phyloP scores from a whole-genome alignment of 2,797 vertebrate genomes.

The Brotula barbata region DNA sequence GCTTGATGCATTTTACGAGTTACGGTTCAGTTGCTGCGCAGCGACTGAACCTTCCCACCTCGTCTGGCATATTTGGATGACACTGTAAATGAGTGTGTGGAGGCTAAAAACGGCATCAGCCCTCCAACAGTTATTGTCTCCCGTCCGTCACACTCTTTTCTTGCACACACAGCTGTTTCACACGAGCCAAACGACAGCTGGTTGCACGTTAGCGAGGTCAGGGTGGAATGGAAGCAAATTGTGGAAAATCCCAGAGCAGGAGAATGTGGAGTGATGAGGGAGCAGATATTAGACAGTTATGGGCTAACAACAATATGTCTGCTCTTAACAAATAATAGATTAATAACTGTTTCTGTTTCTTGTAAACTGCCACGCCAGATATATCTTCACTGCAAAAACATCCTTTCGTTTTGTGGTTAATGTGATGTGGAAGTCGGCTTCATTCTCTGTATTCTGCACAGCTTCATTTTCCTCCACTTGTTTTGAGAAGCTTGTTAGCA shows the following conservation, averaged over 20 bases:
- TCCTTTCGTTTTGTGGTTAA: too few species aligned
- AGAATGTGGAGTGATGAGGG: slow-evolving; percentile 34
- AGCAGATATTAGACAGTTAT: slow-evolving; percentile 1
- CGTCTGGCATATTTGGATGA: slow-evolving; percentile 62
- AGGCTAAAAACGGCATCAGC: slow-evolving; percentile 57
- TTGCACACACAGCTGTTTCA: slow-evolving; percentile 63
- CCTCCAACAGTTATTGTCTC: slow-evolving; percentile 57
- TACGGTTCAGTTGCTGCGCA: slow-evolving; percentile 62
- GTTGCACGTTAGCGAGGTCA: slow-evolving; percentile 41
- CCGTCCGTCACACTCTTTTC: slow-evolving; percentile 55
- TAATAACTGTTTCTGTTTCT: slow-evolving; percentile 19
- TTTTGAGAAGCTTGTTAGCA: too few species aligned
- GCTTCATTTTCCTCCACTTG: too few species aligned
- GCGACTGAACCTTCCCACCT: slow-evolving; percentile 35
- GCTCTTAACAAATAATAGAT: slow-evolving; percentile 10
- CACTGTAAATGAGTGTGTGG: slow-evolving; percentile 60
- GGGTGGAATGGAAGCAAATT: slow-evolving; percentile 25
- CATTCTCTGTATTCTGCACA: too few species aligned
- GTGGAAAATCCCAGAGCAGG: slow-evolving; percentile 61
- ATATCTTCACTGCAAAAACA: neutral
- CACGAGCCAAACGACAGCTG: slow-evolving; percentile 57
- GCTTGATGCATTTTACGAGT: slow-evolving; percentile 56
- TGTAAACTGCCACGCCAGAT: neutral
- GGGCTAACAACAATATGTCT: slow-evolving; percentile 18
- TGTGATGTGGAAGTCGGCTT: too few species aligned